These are phyloP conservation scores for Magallana nippona DNA, from an alignment of 2,888 invertebrate species.

Conservation along the genomic window DNA sequence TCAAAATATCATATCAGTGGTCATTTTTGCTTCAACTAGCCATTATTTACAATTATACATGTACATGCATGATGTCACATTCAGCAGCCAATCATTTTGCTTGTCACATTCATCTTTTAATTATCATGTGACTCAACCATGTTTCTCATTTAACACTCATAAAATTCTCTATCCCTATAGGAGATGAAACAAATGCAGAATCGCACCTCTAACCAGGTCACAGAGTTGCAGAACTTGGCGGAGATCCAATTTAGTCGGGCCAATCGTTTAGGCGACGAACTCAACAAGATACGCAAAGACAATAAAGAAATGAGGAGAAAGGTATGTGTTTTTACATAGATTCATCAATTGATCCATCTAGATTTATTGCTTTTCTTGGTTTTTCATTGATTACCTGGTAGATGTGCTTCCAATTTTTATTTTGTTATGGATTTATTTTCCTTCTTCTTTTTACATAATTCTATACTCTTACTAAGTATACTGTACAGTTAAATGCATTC, in stretches of 20 bases:
- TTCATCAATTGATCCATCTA: not conserved
- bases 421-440: too few species aligned
- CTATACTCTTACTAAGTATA: too few species aligned
- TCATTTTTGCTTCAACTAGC: not conserved
- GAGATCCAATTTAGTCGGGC: slow-evolving; percentile 76
- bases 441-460: too few species aligned
- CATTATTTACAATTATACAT: not conserved
- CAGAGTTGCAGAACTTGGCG: slow-evolving; percentile 74
- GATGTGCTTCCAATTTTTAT: not conserved
- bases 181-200: slow-evolving; percentile 73
- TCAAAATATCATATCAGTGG: not conserved
- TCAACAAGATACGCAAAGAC: slow-evolving; percentile 68
- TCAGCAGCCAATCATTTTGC: slow-evolving; percentile 25
- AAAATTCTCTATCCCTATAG: slow-evolving; percentile 52
- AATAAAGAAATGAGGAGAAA: slow-evolving; percentile 58
- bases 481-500: too few species aligned
- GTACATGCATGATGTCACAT: not conserved
- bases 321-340: slow-evolving; percentile 50
- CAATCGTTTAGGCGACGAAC: slow-evolving; percentile 72
- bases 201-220: slow-evolving; percentile 68
- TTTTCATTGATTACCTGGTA: not conserved
- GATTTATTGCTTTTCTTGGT: not conserved
- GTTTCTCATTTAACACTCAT: not conserved
- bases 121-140: not conserved
- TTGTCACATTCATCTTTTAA: not conserved